Evolutionary conservation across 1,140 invertebrate genomes (phyloP), one percentile per base, ranked within the genome.

Genomic region (Micrasema longulum): DNA sequence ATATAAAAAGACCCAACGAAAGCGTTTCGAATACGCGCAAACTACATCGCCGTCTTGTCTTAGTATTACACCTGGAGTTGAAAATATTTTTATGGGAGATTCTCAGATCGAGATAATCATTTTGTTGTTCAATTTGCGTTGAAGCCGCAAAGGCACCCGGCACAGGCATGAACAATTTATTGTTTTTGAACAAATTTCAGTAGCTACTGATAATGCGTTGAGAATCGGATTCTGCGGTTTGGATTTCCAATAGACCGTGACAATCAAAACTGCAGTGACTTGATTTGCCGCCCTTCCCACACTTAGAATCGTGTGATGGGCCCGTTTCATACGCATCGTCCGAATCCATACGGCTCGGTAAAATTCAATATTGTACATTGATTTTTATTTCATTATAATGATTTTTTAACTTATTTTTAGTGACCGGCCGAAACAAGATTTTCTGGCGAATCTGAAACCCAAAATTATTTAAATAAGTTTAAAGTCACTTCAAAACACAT

Each of bases 101-200:
- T n/a, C n/a, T n/a, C n/a, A n/a, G n/a, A 20, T 52, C 20, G 3
- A 20, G 14, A 12, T 18, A 20, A 12, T 52, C 16, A 16, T 52
- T 20, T 23, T 14, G 5, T 52, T 52, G 20, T 9, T 5, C 2
- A 52, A 20, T 52, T 52, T 23, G 53, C n/a, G 26, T 31, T 26
- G 26, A 57, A 38, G 53, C 53, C 53, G 31, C 53, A 57, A 22
- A 22, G 53, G 53, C 53, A 57, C 53, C 53, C 52, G 35, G n/a
- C n/a, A n/a, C n/a, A n/a, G n/a, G n/a, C n/a, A 35, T 7, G 31
- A n/a, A 36, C 35, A 14, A 35, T 36, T 57, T 14, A 57, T 12
- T 35, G 53, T 14, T 36, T 5, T 57, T 12, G 53, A 57, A 57
- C 36, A n/a, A 35, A 36, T 57, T 57, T 57, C 53, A 57, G 53